Conservation (phyloP, 2,113 vertebrate genomes). For the Protomyctophum bolini region DNA sequence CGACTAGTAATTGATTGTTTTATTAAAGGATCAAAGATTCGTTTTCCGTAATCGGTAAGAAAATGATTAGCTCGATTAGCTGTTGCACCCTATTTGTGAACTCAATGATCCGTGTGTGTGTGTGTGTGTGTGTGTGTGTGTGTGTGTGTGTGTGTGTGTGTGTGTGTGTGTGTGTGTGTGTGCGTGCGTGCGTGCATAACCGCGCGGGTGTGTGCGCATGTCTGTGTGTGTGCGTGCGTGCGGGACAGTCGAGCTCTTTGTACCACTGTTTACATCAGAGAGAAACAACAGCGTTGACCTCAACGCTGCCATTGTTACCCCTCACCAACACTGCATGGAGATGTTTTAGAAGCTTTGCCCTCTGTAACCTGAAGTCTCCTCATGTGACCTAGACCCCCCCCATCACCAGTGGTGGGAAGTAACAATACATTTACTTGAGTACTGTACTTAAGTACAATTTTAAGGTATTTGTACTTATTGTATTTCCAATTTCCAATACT, state of each 20-base stretch:
- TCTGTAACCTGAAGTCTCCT: no score
- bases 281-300: not conserved
- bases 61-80: no score
- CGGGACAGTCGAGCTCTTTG: not conserved
- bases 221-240: not conserved
- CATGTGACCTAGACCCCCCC: no score
- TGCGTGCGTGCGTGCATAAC: not conserved
- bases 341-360: no score
- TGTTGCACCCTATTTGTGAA: not conserved
- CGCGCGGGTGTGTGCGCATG: not conserved
- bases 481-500: no score
- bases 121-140: not conserved
- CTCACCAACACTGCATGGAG: no score
- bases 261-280: slow-evolving; percentile 16
- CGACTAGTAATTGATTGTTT: not conserved
- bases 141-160: not conserved
- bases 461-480: no score
- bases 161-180: not conserved
- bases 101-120: not conserved
- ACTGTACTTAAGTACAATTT: no score
- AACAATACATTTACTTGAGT: no score
- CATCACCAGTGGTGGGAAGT: no score
- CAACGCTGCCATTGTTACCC: not conserved
- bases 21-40: not conserved
- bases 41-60: no score